Evolutionary conservation across 2,888 invertebrate species (phyloP), one percentile per base, ranked within the genome.

Genomic region (Cerastoderma edule): DNA sequence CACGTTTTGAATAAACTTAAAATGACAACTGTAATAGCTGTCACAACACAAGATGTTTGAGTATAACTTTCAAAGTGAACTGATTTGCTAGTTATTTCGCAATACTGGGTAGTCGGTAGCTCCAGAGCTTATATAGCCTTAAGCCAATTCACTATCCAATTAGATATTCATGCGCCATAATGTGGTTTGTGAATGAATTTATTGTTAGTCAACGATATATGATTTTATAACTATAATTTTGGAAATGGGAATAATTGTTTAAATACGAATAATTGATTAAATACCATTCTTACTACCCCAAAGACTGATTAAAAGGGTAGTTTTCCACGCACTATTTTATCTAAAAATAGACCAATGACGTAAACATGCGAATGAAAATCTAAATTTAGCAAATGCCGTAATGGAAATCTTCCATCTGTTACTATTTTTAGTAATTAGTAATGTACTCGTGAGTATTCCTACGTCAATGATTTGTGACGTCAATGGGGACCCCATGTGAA

Each of bases 341-440:
- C 35, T n/a, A 33, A 33, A 60, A 30, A 32, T 28, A 19, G 8
- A 24, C n/a, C 8, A 46, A 53, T 75, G 75, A 78, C 81, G 75
- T 81, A 72, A 81, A 70, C 39, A 24, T 46, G 24, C 50, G 44
- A 69, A 54, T 39, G 32, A 53, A 50, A 27, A 64, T 35, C 78
- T 80, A 80, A 70, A 48, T 70, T 67, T 80, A 83, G 80, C 3
- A 76, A 69, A 83, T 83, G 78, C 69, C 72, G 72, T 80, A 78
- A 80, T 78, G 76, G 71, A 63, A 64, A 60, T 60, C 32, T 60
- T 60, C 60, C 60, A 33, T 60, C 32, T 60, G 32, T 32, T 33
- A 22, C 33, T 60, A 60, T 60, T 60, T 60, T 33, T 60, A 33
- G n/a, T n/a, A n/a, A 60, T 60, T 60, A 60, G 60, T 60, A 33